Conservation (phyloP, 2,797 vertebrate genomes). For the Diplodus sargus region DNA sequence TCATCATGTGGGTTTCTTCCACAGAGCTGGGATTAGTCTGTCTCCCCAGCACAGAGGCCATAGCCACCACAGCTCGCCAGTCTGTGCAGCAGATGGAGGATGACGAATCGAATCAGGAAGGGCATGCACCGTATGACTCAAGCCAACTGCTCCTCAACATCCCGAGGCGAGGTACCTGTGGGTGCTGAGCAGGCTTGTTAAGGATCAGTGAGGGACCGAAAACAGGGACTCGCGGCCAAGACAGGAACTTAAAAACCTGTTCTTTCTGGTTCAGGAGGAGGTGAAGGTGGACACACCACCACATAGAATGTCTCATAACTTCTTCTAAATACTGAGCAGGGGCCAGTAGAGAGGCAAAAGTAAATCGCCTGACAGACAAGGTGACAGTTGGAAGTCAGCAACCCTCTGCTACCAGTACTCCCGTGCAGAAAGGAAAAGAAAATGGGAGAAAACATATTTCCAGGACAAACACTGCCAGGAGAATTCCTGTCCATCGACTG, state of each 20-base stretch:
- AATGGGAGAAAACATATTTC: not conserved
- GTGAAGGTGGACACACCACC: not conserved
- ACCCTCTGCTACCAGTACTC: not conserved
- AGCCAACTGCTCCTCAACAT: constrained; percentile 17
- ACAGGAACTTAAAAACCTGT: not conserved
- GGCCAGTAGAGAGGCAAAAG: not conserved
- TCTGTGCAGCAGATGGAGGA: constrained; percentile 20
- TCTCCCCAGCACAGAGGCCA: not conserved
- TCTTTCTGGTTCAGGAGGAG: not conserved
- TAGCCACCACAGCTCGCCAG: constrained; percentile 2
- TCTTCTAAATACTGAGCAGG: not conserved
- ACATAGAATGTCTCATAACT: not conserved
- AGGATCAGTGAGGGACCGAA: constrained; percentile 15
- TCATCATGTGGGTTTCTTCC: not conserved
- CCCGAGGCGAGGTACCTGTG: not conserved
- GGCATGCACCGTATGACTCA: constrained; percentile 1
- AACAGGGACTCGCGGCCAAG: constrained; percentile 3
- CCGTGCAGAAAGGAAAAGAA: constrained; percentile 12
- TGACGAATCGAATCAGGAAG: constrained; percentile 1
- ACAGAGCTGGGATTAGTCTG: constrained; percentile 3
- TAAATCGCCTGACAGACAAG: constrained; percentile 7
- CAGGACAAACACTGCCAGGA: constrained; percentile 19
- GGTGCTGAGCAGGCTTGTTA: constrained; percentile 2
- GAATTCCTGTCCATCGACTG: constrained; percentile 1
- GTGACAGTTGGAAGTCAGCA: not conserved